Conservation (phyloP, 2,113 vertebrate genomes). For the Cyprinus carpio region DNA sequence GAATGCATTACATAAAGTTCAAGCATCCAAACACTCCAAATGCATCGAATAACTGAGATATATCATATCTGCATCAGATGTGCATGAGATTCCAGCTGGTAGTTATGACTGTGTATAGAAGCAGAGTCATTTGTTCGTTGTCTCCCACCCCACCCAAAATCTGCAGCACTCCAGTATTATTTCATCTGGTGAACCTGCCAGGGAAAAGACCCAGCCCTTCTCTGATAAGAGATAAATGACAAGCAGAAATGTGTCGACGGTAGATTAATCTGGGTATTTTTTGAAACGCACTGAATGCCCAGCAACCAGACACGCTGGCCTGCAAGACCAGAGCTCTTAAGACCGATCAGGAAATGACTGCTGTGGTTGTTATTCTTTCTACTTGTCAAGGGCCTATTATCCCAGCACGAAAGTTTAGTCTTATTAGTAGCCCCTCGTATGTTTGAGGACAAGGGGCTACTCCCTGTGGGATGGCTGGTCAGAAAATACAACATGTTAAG, state of each 20-base stretch:
- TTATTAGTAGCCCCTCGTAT: slow-evolving; percentile 3
- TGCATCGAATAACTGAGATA: slow-evolving; percentile 55
- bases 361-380: slow-evolving; percentile 48
- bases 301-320: slow-evolving; percentile 42
- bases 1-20: slow-evolving; percentile 48
- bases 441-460: slow-evolving; percentile 2
- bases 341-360: slow-evolving; percentile 51
- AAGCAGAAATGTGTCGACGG: slow-evolving; percentile 44
- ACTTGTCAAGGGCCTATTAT: slow-evolving; percentile 51
- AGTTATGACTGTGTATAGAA: background rate
- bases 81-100: slow-evolving; percentile 29
- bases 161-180: slow-evolving; percentile 49
- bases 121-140: slow-evolving; percentile 23
- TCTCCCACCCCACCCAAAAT: slow-evolving; percentile 30
- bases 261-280: slow-evolving; percentile 55
- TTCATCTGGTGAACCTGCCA: slow-evolving; percentile 60
- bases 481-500: background rate
- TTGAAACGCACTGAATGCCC: slow-evolving; percentile 33
- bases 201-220: slow-evolving; percentile 55
- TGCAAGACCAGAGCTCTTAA: slow-evolving; percentile 39
- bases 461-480: slow-evolving; percentile 1
- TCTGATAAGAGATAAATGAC: slow-evolving; percentile 55
- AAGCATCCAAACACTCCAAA: slow-evolving; percentile 47
- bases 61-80: slow-evolving; percentile 48
- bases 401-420: slow-evolving; percentile 25